Conservation (phyloP, 2,797 vertebrate species). For the Xyrichtys novacula region DNA sequence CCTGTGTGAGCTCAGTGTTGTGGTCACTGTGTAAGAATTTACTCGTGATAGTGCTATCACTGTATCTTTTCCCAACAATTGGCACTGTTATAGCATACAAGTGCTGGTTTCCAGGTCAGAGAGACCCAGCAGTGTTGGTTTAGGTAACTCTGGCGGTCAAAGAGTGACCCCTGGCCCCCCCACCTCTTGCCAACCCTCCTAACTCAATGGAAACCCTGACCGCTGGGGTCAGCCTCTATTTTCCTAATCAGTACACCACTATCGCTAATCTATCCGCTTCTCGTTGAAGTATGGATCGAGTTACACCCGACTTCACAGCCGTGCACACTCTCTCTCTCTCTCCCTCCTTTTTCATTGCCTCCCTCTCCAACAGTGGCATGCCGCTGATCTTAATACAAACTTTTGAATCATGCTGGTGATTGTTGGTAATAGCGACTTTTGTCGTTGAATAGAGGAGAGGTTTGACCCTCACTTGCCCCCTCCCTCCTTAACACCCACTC, state of each 20-base stretch:
- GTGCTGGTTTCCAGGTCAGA: conserved; percentile 74
- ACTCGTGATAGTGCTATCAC: conserved; percentile 66
- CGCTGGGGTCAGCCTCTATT: conserved; percentile 74
- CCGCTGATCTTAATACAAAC: conserved; percentile 73
- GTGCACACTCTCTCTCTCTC: conserved; percentile 27
- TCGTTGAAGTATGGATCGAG: conserved; percentile 75
- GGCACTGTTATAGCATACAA: conserved; percentile 69
- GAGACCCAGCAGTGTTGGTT: conserved; percentile 78
- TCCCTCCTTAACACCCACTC: conserved; percentile 33
- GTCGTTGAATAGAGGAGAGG: conserved; percentile 77
- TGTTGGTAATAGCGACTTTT: conserved; percentile 81
- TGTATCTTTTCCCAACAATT: conserved; percentile 69
- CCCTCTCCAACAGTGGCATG: conserved; percentile 66
- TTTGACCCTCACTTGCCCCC: conserved; percentile 72
- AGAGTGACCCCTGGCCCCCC: conserved; percentile 62
- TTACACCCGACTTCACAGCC: conserved; percentile 65
- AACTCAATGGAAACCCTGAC: conserved; percentile 77
- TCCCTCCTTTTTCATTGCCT: conserved; percentile 17
- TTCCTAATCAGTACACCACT: conserved; percentile 80
- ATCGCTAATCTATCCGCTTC: conserved; percentile 78
- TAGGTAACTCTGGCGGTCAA: conserved; percentile 80
- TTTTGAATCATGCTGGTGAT: conserved; percentile 71
- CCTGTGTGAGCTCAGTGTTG: conserved; percentile 58
- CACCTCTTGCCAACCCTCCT: conserved; percentile 26
- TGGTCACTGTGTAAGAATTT: conserved; percentile 73